Conservation (phyloP, 2,113 vertebrate genomes). For the Procavia capensis region DNA sequence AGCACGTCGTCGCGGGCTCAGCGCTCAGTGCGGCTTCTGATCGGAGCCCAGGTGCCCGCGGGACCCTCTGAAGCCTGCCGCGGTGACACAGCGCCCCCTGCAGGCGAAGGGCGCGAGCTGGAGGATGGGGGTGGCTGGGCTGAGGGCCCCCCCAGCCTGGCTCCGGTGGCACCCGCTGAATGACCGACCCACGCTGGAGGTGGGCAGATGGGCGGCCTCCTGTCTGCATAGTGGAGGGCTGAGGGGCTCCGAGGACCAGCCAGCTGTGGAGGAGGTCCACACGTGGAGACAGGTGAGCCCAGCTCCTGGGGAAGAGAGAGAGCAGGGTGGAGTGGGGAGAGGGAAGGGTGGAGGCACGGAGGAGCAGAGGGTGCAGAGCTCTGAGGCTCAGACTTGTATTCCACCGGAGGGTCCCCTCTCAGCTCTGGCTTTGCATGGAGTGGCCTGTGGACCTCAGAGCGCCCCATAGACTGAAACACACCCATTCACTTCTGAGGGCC, state of each 20-base stretch:
- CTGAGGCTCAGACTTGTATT: too few relatives aligned
- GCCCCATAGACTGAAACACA: too few relatives aligned
- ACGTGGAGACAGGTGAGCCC: not conserved
- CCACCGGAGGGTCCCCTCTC: not conserved
- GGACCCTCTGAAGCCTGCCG: not conserved
- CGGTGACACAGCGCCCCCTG: rapidly evolving
- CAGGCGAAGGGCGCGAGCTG: not conserved
- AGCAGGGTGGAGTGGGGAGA: too few relatives aligned
- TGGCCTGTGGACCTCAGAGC: not conserved
- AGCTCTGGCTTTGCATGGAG: not conserved
- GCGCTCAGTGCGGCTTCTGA: not conserved
- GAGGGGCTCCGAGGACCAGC: rapidly evolving
- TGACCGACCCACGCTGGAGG: too few relatives aligned
- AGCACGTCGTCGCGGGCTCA: constrained; percentile 12
- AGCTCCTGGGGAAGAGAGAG: not conserved
- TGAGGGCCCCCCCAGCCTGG: not conserved
- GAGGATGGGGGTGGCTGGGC: not conserved
- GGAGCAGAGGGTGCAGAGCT: not conserved
- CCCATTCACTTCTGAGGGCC: not conserved
- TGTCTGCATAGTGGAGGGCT: not conserved
- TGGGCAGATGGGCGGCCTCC: not conserved
- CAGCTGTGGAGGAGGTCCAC: not conserved
- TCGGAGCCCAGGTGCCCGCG: not conserved
- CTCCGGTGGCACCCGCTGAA: not conserved
- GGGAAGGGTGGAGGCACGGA: not conserved